Base-by-base conservation (phyloP, 2,113 vertebrate species). In the Sprattus sprattus region DNA sequence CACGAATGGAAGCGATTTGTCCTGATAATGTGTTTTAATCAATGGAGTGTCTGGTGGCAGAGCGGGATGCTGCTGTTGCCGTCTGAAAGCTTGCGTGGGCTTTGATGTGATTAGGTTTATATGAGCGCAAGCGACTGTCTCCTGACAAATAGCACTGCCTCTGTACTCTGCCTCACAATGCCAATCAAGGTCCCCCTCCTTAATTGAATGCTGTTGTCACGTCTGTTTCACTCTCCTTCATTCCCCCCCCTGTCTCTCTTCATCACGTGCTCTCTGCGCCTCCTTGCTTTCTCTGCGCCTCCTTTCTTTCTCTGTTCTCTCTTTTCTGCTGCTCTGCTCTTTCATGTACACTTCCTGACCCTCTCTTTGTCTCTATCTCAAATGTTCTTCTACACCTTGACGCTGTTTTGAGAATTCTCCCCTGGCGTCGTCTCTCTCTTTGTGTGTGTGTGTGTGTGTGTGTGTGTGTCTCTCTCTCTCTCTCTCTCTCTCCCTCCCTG, bases 101-200 rank as follows among this genome's bases (percentile, higher is more conserved):
- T 94, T 94, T 94, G 91, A 93, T 94, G 92, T 91, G 91, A 94
- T 94, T 94, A 93, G 92, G 90, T 92, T 88, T 71, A 71, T 67
- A 67, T 39, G 82, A 83, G 28, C 39, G 49, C 25, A 8, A 39
- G n/a, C 2, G 5, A 7, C 20, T 64, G 54, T 32, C 25, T 67
- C 25, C 54, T 44, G 54, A 64, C 57, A 50, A 75, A 75, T 75
- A 75, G 67, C 67, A 32, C 67, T 75, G 67, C 13, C 9, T 75
- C 52, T 54, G 52, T 54, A 20, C 52, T 1, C 11, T 28, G 32
- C 67, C n/a, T 13, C 67, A 32, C n/a, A 15, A 28, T 75, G 67
- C 67, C 67, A 75, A 75, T 75, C 67, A 75, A 32, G 67, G 9
- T 10, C 1, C 67, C 67, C 67, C 25, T 39, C 67, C 67, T 75